Evolutionary conservation across 37 sponge, comb jelly and placozoan genomes (phyloP), one percentile per base, ranked within the genome.

Genomic region (Ianthella basta): DNA sequence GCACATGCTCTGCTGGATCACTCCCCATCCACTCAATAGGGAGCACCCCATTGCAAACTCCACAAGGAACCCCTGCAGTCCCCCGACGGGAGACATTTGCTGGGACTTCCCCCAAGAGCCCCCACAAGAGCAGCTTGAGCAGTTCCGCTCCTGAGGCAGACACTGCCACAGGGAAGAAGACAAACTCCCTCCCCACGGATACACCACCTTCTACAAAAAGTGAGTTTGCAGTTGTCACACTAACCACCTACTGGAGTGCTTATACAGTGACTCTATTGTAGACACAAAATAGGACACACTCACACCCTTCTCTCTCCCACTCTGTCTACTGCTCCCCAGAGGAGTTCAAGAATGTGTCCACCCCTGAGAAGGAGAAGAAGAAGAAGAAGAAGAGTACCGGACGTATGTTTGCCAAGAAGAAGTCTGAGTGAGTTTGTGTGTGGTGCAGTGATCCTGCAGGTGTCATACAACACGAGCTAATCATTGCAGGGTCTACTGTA

Each of bases 21-120:
- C 91, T 99, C 61, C 56, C 81, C 82, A 55, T 41, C 37, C 97
- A 99, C 85, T 97, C 78, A 15, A 23, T 75, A 16, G 54, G 33
- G 18, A 34, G 35, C 29, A 69, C 70, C 29, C 70, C 70, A 16
- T 30, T 2, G 1, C 29, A 35, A 6, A 69, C 70, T 30, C 70
- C 70, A 13, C 50, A 44, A 8, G 50, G 50, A 44, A 44, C 50
- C 3, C 50, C 50, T 3, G 33, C 33, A 3, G 27, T 30, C 1
- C 34, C 70, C 12, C 70, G 70, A 16, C 70, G 70, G 0, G 34
- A 35, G 27, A 69, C 70, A 13, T 35, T 69, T 18, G 35, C 33
- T 30, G 70, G 70, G 2, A 69, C 10, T 6, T 10, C 70, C 70
- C 32, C 2, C 19, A 35, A 69, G 29, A 2, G 10, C 34, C 70